Percentiles rank a stretch among this genome's conserved stretches.
Evolutionary conservation across 1,140 invertebrate species (phyloP).

Genomic region (Alviniconcha marisindica): DNA sequence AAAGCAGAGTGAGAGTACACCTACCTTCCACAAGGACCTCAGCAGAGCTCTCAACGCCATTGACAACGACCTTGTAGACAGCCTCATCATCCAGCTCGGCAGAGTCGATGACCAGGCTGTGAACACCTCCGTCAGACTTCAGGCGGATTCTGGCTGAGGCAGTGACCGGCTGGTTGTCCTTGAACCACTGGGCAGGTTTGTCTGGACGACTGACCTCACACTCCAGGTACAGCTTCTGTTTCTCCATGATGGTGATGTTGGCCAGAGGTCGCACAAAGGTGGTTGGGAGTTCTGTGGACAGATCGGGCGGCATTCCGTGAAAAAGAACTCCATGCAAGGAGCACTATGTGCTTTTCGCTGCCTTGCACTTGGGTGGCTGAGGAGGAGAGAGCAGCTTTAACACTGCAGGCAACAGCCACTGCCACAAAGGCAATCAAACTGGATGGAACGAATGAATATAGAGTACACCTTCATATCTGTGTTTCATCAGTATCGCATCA

Average conservation of each 20-base stretch:
- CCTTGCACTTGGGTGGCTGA: too few relatives aligned
- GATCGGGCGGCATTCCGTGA: too few relatives aligned
- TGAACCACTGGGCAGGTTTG: slow-evolving; percentile 96
- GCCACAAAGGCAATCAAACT: too few relatives aligned
- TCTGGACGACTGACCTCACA: slow-evolving; percentile 94
- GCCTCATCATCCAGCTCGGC: slow-evolving; percentile 69
- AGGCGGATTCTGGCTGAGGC: slow-evolving; percentile 62
- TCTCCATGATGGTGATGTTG: slow-evolving; percentile 65
- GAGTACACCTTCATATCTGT: too few relatives aligned
- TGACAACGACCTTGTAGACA: slow-evolving; percentile 79
- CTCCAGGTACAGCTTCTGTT: slow-evolving; percentile 57
- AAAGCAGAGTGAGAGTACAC: neutral
- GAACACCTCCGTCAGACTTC: slow-evolving; percentile 59
- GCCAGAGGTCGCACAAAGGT: slow-evolving; percentile 55
- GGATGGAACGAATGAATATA: too few relatives aligned
- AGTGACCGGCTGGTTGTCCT: slow-evolving; percentile 80
- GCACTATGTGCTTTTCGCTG: too few relatives aligned
- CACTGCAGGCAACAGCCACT: too few relatives aligned
- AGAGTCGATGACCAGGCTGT: slow-evolving; percentile 68
- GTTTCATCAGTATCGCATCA: too few relatives aligned
- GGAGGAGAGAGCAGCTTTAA: too few relatives aligned
- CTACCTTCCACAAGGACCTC: slow-evolving; percentile 67
- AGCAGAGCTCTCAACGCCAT: slow-evolving; percentile 59
- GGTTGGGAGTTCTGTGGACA: slow-evolving; percentile 17
- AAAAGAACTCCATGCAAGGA: too few relatives aligned